Evolutionary conservation across 2,113 vertebrate genomes (phyloP).

Genomic region (Illadopsis cleaveri): DNA sequence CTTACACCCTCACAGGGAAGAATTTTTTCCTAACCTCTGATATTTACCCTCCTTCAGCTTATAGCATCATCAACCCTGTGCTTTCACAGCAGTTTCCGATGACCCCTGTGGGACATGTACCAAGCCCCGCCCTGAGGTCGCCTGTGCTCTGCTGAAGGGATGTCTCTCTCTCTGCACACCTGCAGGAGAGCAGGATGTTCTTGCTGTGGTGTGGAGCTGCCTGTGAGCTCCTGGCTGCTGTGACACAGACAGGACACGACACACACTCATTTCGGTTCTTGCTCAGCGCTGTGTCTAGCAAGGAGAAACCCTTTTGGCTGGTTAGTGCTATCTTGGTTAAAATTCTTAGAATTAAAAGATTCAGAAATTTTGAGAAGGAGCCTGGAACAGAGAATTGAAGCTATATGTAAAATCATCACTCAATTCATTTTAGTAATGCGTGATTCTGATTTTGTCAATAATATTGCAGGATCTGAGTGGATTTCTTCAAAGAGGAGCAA

Average conservation of each 20-base stretch:
- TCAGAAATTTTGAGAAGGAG: neutral
- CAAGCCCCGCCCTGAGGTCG: neutral
- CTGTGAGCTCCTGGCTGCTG: accelerated
- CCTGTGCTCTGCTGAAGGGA: neutral
- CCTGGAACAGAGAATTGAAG: neutral
- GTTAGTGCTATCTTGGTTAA: neutral
- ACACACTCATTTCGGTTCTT: neutral
- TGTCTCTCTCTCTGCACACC: neutral
- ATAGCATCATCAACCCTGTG: neutral
- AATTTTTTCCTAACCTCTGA: neutral
- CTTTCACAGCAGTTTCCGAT: neutral
- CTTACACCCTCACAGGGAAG: neutral
- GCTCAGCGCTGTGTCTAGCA: accelerated
- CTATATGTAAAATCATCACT: accelerated
- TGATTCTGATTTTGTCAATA: neutral
- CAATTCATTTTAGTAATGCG: neutral
- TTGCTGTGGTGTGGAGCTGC: neutral
- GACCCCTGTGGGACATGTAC: accelerated
- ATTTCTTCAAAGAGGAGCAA: neutral
- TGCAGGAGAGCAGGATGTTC: neutral
- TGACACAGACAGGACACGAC: neutral
- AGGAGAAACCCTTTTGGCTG: neutral
- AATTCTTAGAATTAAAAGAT: neutral
- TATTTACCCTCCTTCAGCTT: neutral
- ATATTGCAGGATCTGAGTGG: neutral